Evolutionary conservation across 1,140 invertebrate genomes (phyloP), one percentile per base, ranked within the genome.

Genomic region (Oryzaephilus surinamensis): DNA sequence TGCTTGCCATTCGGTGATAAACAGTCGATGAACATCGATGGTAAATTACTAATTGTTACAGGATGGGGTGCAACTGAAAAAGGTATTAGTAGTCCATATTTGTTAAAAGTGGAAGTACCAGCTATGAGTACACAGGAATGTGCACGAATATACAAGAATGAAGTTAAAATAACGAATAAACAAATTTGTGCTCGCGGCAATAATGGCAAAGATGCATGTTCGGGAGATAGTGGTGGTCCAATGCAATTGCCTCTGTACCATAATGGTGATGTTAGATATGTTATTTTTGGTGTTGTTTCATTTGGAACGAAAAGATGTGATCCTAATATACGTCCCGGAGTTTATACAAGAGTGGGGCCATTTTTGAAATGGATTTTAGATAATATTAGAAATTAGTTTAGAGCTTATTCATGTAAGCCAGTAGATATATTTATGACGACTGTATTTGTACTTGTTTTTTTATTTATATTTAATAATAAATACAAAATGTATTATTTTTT

Each of bases 281-380:
- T 48, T 49, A 50, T n/a, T 20, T 46, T 54, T 47, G 48, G 69
- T 1, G 56, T 71, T 15, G 67, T 71, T 0, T 67, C 64, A 13
- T 63, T 65, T 48, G 69, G 69, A 8, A 63, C 66, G 2, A 48
- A 37, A 3, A 41, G 50, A 4, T 71, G 69, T 42, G 76, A 71
- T 0, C 50, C 60, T 0, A 58, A 60, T n/a, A 68, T 67, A 1
- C 60, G 60, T 13, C 77, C 77, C 2, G 74, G 71, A 0, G 71
- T 79, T 2, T 79, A 78, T 46, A 74, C 75, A 0, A 64, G 65
- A 5, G 57, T 78, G 0, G 51, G 62, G 0, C 60, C 67, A 35
- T 79, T 77, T 36, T 58, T 79, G 51, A 63, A 75, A 20, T 81
- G 77, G 77, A 74, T 81, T 34, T 51, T 70, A 38, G 47, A 67